A percentile compares a stretch with the other conserved stretches of the same genome.
Conservation (phyloP, 2,113 vertebrate genomes). For the Scytalopus superciliaris region DNA sequence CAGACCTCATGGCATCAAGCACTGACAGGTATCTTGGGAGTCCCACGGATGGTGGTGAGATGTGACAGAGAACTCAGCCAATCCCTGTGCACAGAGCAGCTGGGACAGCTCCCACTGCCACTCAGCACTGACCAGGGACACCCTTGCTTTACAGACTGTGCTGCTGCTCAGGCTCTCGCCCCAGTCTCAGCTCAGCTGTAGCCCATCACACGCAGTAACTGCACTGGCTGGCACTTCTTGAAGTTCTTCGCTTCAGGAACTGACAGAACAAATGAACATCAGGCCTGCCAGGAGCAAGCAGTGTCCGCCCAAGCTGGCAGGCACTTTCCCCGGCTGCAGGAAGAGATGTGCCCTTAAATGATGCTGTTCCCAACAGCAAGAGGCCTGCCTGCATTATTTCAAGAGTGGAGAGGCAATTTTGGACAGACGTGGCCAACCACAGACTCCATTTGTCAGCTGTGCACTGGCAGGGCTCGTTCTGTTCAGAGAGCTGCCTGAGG, state of each 20-base stretch:
- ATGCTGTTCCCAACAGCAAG: not conserved
- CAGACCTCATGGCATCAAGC: not conserved
- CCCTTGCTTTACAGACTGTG: not conserved
- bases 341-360: not conserved
- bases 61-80: not conserved
- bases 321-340: not conserved
- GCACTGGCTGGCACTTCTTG: not conserved
- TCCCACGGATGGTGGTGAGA: too few species aligned
- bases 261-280: not conserved
- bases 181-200: not conserved
- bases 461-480: fast-evolving
- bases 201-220: not conserved
- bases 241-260: not conserved
- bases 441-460: fast-evolving
- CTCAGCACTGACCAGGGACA: not conserved
- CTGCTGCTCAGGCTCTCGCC: not conserved
- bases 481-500: not conserved
- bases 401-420: not conserved
- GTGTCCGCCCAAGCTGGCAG: not conserved
- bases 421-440: fast-evolving
- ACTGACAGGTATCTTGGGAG: not conserved
- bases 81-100: not conserved
- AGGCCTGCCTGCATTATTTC: not conserved
- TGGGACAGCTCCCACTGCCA: not conserved
- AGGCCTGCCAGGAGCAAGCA: not conserved